Base-by-base conservation (phyloP, 2,113 vertebrate genomes). In the Prolemur simus region DNA sequence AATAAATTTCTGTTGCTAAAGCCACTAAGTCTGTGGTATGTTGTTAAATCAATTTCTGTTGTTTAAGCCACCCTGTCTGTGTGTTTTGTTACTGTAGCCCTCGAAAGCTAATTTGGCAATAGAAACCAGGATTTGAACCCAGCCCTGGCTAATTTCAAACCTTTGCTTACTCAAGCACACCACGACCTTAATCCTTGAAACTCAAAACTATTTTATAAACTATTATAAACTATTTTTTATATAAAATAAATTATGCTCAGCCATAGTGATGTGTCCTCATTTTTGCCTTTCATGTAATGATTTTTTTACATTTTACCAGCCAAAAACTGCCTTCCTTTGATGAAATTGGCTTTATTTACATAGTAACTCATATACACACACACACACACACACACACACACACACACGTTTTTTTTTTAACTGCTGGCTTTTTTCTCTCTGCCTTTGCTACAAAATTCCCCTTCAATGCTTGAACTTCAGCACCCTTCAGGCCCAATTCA, bases 231-330 rank as follows among this genome's bases (percentile, higher is more conserved):
- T 37, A 18, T 47, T 7, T 18, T 54, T n/a, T 52, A n/a, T 76
- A 37, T 17, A 7, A 87, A 64, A 77, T 45, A 3, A 77, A 92
- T 25, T 74, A 5, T 29, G 32, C 37, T 89, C 68, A 81, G 25
- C 25, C 45, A 29, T 4, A 60, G 25, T 4, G 39, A 58, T 34
- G 7, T 15, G 17, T 8, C 29, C 60, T 86, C n/a, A 52, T 87
- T 97, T 95, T 92, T 21, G 78, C 5, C 49, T 76, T 92, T 87
- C n/a, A 60, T 52, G 18, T 56, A 32, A 63, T 91, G 69, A 68
- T 32, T 34, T 78, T 78, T 81, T 14, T 52, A 9, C 0, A 66
- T 64, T 39, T 91, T 37, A 18, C 8, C 20, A 58, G 27, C 23
- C 63, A n/a, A 81, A 80, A 21, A 12, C 7, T 52, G 3, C 25